Evolutionary conservation across 1,140 invertebrate species (phyloP), one percentile per base, ranked within the genome.

Genomic region (Frieseomelitta varia): DNA sequence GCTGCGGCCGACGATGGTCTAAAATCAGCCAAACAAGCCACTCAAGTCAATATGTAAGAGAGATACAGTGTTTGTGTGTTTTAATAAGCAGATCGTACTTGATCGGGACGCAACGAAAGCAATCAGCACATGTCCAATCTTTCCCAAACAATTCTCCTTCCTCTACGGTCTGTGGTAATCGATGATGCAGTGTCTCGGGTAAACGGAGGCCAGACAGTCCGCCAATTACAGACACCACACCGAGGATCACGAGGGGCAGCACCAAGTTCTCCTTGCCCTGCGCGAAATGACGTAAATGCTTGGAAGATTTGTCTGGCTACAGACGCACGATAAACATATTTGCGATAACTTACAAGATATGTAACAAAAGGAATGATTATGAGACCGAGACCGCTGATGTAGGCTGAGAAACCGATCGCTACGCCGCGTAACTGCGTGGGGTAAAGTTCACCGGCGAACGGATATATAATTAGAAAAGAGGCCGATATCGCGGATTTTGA

Each of bases 341-440:
- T 87, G 86, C 72, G 76, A 47, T 85, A 19, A 90, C 95, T 95
- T 96, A 98, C 97, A 95, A 98, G 95, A 94, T 98, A 98, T 68
- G 97, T 98, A 68, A 99, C 97, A 94, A 99, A 98, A 19, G 98
- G 97, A 90, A 99, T 98, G 63, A 98, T 97, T 85, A 98, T 98
- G 21, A 98, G 95, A 47, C 98, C 98, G 84, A 98, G 94, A 30
- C 98, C 97, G 34, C 97, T 97, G 80, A 98, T 97, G 92, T 98
- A 98, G 27, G 98, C 97, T 6, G 97, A 98, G 61, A 97, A 97
- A n/a, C 97, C 98, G 85, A 98, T 98, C 19, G 98, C 98, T 55
- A 98, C 95, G 6, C 98, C 98, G 86, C 98, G 96, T 30, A 98
- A 95, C 93, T 98, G 97, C 6, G 98, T 98, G 1, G 98, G 98